phyloP scores from a whole-genome alignment of 2,888 invertebrate species.

The Rhagium mordax region DNA sequence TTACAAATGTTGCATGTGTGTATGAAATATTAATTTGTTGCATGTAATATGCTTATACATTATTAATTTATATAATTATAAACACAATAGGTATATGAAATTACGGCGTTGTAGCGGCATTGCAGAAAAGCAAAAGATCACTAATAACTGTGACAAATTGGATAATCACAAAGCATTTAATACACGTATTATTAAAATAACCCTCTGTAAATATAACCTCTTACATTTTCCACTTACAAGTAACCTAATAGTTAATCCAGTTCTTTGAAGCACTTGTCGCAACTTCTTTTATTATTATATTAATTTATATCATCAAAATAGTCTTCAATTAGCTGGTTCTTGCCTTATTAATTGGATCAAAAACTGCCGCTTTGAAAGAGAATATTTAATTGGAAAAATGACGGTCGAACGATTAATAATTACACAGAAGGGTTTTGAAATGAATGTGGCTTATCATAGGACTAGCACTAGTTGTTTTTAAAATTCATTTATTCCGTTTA shows the following conservation, averaged over 20 bases:
- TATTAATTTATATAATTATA: constrained; percentile 8
- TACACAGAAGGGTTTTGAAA: neutral
- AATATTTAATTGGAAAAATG: constrained; percentile 21
- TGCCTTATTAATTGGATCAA: constrained; percentile 7
- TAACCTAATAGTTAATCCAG: constrained; percentile 9
- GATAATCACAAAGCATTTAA: constrained; percentile 36
- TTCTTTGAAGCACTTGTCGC: constrained; percentile 16
- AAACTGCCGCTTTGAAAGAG: constrained; percentile 15
- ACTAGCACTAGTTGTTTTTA: too few relatives aligned
- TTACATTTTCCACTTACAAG: constrained; percentile 26
- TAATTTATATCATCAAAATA: constrained; percentile 22
- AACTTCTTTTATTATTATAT: constrained; percentile 7
- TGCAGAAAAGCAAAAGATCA: constrained; percentile 3
- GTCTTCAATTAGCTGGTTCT: constrained; percentile 15
- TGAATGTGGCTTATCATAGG: neutral
- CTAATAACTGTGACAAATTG: constrained; percentile 20
- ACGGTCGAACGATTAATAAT: neutral
- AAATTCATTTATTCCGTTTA: too few relatives aligned
- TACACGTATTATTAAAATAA: constrained; percentile 27
- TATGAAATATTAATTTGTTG: too few relatives aligned
- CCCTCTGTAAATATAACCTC: constrained; percentile 34
- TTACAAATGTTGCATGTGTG: too few relatives aligned
- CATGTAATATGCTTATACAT: neutral
- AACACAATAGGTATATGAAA: constrained; percentile 1
- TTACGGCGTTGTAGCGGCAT: neutral